These are phyloP conservation scores for Oscheius sp. DNA, from an alignment of 2,888 invertebrate species.

Conservation along the genomic window DNA sequence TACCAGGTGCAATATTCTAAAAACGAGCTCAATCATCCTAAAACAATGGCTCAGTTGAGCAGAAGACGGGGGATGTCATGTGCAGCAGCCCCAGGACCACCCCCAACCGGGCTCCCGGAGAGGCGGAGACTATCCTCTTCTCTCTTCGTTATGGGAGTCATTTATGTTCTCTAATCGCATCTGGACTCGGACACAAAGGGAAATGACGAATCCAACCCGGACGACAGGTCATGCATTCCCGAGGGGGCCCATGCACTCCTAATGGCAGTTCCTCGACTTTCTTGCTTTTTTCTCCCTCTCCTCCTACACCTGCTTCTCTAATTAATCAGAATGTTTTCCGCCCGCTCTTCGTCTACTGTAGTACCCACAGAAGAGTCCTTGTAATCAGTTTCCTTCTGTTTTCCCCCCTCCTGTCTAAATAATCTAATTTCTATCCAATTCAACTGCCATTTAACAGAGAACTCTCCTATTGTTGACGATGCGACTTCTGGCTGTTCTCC, in stretches of 20 bases:
- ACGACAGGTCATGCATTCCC: no score
- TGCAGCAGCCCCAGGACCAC: slow-evolving; percentile 1
- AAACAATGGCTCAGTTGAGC: slow-evolving; percentile 24
- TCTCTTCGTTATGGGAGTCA: no score
- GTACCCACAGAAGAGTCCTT: not conserved
- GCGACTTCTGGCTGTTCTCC: not conserved
- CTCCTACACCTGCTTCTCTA: no score
- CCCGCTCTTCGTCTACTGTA: not conserved
- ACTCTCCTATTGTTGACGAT: not conserved
- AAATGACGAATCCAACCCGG: not conserved
- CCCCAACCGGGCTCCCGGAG: not conserved
- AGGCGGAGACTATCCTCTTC: no score
- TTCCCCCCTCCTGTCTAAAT: not conserved
- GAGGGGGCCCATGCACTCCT: no score
- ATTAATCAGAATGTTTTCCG: not conserved
- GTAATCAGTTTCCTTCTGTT: not conserved
- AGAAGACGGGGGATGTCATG: slow-evolving; percentile 15
- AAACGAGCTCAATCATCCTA: slow-evolving; percentile 16
- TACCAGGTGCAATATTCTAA: slow-evolving; percentile 24
- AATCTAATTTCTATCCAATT: no score
- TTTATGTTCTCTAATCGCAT: no score
- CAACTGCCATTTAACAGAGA: no score
- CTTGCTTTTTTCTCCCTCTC: no score
- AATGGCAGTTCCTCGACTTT: no score
- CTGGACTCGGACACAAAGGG: no score